phyloP scores from a whole-genome alignment of 2,888 invertebrate genomes.

The Melanchra persicariae region DNA sequence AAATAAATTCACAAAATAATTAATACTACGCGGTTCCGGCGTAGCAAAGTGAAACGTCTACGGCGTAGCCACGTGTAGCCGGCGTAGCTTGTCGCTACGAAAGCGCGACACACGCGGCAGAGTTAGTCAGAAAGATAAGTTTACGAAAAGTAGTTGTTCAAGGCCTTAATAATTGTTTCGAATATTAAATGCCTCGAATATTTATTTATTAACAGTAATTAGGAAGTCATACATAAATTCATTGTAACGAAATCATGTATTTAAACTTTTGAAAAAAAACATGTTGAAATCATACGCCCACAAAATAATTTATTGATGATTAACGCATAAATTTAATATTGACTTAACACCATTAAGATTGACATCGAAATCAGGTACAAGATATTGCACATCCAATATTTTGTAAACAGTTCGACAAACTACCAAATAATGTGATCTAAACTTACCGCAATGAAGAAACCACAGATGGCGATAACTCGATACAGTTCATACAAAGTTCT shows the following conservation, averaged over 20 bases:
- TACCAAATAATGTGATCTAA: slow-evolving; percentile 52
- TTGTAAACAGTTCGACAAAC: slow-evolving; percentile 9
- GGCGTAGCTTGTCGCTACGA: slow-evolving; percentile 44
- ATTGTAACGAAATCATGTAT: too few relatives aligned
- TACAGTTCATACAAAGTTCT: slow-evolving; percentile 64
- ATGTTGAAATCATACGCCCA: too few relatives aligned
- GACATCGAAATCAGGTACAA: background rate
- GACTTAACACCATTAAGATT: too few relatives aligned
- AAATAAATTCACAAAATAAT: background rate
- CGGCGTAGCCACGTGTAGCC: slow-evolving; percentile 56
- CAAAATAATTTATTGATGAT: background rate
- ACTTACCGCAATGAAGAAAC: slow-evolving; percentile 63
- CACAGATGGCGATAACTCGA: slow-evolving; percentile 55
- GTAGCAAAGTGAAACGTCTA: slow-evolving; percentile 29
- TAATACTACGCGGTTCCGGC: slow-evolving; percentile 1
- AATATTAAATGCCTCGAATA: too few relatives aligned
- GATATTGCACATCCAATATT: background rate
- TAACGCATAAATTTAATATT: background rate
- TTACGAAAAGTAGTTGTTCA: slow-evolving; percentile 10
- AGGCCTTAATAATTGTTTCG: too few relatives aligned
- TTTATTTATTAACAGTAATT: too few relatives aligned
- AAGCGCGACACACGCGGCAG: slow-evolving; percentile 20
- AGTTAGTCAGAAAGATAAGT: slow-evolving; percentile 15
- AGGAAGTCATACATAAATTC: too few relatives aligned
- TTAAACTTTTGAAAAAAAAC: background rate